phyloP scores from a whole-genome alignment of 2,113 vertebrate genomes.

The Fregetta grallaria region DNA sequence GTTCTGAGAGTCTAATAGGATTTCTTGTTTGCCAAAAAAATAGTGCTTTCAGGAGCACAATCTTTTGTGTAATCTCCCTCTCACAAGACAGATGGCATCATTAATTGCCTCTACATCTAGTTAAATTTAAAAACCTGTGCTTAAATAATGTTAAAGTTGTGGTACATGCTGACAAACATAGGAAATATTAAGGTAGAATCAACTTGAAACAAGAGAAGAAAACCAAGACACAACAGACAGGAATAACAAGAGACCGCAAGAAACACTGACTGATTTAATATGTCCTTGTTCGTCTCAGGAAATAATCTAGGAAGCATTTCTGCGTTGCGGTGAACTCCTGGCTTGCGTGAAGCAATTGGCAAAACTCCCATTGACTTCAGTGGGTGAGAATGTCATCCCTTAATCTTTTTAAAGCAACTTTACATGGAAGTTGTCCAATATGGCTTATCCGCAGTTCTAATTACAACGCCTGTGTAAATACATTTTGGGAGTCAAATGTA shows the following conservation, averaged over 20 bases:
- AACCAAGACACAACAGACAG: background rate
- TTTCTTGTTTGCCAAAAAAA: conserved; percentile 66
- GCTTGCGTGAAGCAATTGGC: background rate
- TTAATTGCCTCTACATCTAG: conserved; percentile 81
- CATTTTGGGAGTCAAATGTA: background rate
- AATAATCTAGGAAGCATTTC: background rate
- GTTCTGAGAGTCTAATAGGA: conserved; percentile 15
- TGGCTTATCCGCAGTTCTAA: background rate
- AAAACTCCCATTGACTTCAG: background rate
- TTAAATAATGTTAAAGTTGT: conserved; percentile 70
- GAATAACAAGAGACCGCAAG: background rate
- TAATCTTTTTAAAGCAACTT: background rate
- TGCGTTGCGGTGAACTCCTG: background rate
- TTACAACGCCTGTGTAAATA: background rate
- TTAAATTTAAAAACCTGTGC: conserved; percentile 75
- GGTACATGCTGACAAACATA: conserved; percentile 41
- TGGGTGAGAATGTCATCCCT: background rate
- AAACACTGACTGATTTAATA: background rate
- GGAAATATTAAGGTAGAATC: conserved; percentile 34
- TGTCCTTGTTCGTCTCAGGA: background rate
- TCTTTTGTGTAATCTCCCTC: conserved; percentile 69
- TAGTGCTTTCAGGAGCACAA: conserved; percentile 51
- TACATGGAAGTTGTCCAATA: background rate
- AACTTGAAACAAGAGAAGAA: background rate
- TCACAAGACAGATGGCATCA: conserved; percentile 81